Base-by-base conservation (phyloP, 2,797 vertebrate genomes). In the Sphenopsis melanotis region DNA sequence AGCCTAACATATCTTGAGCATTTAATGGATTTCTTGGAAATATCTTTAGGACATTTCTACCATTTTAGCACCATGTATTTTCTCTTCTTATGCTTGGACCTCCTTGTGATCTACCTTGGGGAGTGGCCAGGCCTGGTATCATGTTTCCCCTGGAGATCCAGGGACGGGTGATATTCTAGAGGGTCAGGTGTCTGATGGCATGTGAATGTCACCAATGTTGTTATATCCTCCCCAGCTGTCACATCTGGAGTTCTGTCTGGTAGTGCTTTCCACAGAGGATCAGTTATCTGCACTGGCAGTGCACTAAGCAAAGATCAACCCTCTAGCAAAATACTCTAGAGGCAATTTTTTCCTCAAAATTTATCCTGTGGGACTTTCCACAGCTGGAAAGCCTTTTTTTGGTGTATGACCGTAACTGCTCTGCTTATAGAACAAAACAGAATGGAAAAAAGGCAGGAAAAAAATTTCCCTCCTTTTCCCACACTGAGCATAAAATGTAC, bases 381-480 rank as follows among this genome's bases (percentile, higher is more conserved):
- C 44, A 65, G 47, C 47, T 89, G 42, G 24, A 36, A 76, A 47
- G 26, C 32, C 75, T 87, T 90, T 78, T 68, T 68, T 39, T 84
- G 39, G 47, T 63, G 22, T 27, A 24, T 57, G 56, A 60, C 52
- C 3, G 1, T 36, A 79, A 76, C 44, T 64, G 23, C 37, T 87
- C 7, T 79, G 37, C 49, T 92, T 77, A 53, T 9, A 34, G 44
- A 72, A 57, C 7, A 60, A 89, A 78, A n/a, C 17, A n/a, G 65
- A 84, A 22, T 1, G 16, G 26, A 16, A 70, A 89, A 77, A 71
- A 59, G 36, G 6, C 21, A 49, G 65, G 46, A 64, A 72, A 68
- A 60, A 77, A 21, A 12, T 11, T 79, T 76, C 8, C 0, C 23
- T 90, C 4, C 24, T 84, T 93, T 94, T 93, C 93, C 88, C 83